Conservation (phyloP, 1,140 invertebrate genomes). For the Plutomurus gul region DNA sequence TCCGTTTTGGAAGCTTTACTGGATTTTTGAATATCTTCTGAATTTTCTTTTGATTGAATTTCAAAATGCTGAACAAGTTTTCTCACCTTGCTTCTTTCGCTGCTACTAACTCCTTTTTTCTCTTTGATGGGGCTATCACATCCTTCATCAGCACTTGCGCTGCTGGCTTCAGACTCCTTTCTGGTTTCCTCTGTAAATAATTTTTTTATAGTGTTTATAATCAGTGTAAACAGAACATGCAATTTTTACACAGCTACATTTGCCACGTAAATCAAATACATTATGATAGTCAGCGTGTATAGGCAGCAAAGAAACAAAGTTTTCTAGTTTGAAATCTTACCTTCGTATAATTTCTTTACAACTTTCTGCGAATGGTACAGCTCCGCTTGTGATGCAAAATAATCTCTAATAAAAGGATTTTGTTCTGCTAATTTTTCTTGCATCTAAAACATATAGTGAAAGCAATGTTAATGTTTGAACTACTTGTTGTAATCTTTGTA, state of each 20-base stretch:
- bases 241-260: no score
- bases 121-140: slow-evolving; percentile 33
- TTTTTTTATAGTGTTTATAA: no score
- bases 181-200: slow-evolving; percentile 38
- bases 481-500: no score
- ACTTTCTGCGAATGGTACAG: slow-evolving; percentile 56
- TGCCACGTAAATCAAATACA: no score
- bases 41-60: not conserved
- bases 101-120: slow-evolving; percentile 11
- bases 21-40: not conserved
- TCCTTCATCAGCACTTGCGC: slow-evolving; percentile 45
- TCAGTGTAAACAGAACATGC: no score
- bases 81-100: slow-evolving; percentile 1
- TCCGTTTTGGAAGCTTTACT: not conserved
- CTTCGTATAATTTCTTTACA: slow-evolving; percentile 52
- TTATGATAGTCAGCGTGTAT: not conserved
- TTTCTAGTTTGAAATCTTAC: slow-evolving; percentile 41
- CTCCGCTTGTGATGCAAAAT: slow-evolving; percentile 56
- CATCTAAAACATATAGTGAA: slow-evolving; percentile 46
- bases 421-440: slow-evolving; percentile 55
- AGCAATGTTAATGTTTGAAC: no score
- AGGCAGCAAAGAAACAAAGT: not conserved
- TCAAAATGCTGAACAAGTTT: slow-evolving; percentile 28
- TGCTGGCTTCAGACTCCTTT: slow-evolving; percentile 46
- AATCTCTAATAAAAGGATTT: slow-evolving; percentile 57